phyloP scores from a whole-genome alignment of 2,113 vertebrate species.

The Azemiops feae region DNA sequence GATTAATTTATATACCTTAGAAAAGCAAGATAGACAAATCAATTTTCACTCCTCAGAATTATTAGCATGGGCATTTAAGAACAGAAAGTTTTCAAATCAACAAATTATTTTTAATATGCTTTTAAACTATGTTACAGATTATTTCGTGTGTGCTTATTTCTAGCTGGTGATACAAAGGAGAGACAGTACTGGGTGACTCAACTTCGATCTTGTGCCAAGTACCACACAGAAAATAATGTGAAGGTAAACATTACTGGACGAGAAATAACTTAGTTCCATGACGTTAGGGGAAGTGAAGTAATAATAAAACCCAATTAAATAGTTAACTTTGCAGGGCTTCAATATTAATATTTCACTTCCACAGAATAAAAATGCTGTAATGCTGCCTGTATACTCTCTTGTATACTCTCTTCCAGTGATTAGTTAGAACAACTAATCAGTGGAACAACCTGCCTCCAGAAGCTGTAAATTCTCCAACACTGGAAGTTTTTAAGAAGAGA shows the following conservation, averaged over 20 bases:
- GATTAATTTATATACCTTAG: not conserved
- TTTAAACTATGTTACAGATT: not conserved
- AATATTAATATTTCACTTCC: not conserved
- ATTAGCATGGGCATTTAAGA: not conserved
- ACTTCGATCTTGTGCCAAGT: constrained; percentile 89
- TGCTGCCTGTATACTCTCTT: too few species aligned
- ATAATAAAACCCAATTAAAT: not conserved
- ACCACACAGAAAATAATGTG: constrained; percentile 85
- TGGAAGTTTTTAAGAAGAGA: too few species aligned
- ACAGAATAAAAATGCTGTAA: not conserved
- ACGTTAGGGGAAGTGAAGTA: not conserved
- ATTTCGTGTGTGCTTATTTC: constrained; percentile 56
- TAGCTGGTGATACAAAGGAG: constrained; percentile 90
- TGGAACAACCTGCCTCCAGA: too few species aligned
- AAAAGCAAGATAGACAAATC: not conserved
- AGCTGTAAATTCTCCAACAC: too few species aligned
- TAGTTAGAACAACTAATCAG: too few species aligned
- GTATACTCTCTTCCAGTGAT: too few species aligned
- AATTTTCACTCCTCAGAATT: not conserved
- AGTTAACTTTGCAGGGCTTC: not conserved
- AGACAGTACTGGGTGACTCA: constrained; percentile 94
- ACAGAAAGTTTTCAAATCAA: not conserved
- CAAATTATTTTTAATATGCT: not conserved
- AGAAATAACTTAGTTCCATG: constrained; percentile 1
- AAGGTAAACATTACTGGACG: constrained; percentile 76